Conservation (phyloP, 2,888 invertebrate species). For the Tinea semifulvella region DNA sequence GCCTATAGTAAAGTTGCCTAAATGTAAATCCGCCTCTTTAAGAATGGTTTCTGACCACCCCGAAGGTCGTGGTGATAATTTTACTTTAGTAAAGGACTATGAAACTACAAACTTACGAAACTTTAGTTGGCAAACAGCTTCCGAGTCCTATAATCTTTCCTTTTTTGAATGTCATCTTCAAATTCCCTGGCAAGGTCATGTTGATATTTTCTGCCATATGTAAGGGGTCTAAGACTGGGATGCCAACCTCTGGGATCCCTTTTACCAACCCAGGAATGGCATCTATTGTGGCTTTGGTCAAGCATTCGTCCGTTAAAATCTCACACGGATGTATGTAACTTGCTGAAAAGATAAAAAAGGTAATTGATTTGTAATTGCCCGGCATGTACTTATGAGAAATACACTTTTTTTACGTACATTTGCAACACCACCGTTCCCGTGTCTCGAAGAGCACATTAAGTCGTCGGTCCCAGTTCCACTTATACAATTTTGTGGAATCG, state of each 20-base stretch:
- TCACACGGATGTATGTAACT: slow-evolving; percentile 55
- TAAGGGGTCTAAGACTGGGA: slow-evolving; percentile 48
- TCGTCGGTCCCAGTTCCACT: too few relatives aligned
- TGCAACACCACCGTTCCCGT: too few relatives aligned
- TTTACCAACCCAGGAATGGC: slow-evolving; percentile 53
- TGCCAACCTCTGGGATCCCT: slow-evolving; percentile 51
- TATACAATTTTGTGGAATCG: too few relatives aligned
- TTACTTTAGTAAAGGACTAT: too few relatives aligned
- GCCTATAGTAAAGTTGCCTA: too few relatives aligned
- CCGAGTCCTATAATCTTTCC: slow-evolving; percentile 47
- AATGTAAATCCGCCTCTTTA: too few relatives aligned
- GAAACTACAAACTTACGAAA: slow-evolving; percentile 45
- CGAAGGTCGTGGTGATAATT: too few relatives aligned
- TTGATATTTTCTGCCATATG: slow-evolving; percentile 49
- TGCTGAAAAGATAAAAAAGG: slow-evolving; percentile 29
- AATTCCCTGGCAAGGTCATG: slow-evolving; percentile 49
- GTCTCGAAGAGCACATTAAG: too few relatives aligned
- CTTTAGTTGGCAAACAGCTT: slow-evolving; percentile 50
- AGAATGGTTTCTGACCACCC: too few relatives aligned
- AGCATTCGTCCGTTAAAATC: slow-evolving; percentile 51
- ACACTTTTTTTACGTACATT: too few relatives aligned
- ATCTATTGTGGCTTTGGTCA: slow-evolving; percentile 51
- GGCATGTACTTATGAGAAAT: too few relatives aligned
- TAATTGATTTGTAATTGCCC: too few relatives aligned
- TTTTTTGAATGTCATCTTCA: slow-evolving; percentile 57